Evolutionary conservation across 2,113 vertebrate species (phyloP).

Genomic region (Odontesthes bonariensis): DNA sequence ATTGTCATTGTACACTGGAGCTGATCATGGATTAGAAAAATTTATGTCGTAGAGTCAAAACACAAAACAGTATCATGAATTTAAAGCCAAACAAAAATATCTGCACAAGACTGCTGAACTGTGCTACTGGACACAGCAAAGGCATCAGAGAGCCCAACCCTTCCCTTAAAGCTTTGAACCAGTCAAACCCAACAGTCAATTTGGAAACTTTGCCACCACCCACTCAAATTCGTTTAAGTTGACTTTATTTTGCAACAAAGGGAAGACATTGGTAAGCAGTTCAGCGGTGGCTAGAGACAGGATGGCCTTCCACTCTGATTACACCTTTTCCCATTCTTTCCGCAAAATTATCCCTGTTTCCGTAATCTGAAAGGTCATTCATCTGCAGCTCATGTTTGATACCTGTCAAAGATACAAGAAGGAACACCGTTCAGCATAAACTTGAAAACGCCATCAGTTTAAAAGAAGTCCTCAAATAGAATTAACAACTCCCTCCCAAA

Average conservation of each 20-base stretch:
- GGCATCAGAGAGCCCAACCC: not conserved
- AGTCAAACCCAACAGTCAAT: not conserved
- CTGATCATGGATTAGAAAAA: no score
- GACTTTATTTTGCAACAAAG: not conserved
- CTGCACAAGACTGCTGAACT: not conserved
- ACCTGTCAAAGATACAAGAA: conserved; percentile 69
- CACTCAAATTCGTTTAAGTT: conserved; percentile 6
- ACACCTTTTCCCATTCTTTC: conserved; percentile 73
- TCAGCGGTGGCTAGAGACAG: not conserved
- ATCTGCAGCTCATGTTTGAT: conserved; percentile 85
- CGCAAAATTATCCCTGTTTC: conserved; percentile 65
- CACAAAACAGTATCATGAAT: no score
- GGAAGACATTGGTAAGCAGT: not conserved
- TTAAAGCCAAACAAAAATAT: no score
- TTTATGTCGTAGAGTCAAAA: no score
- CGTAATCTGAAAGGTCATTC: conserved; percentile 75
- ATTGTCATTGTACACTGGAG: not conserved
- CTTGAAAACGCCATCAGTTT: not conserved
- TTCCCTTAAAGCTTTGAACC: not conserved
- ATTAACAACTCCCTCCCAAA: not conserved
- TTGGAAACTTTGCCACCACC: not conserved
- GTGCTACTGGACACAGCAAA: not conserved
- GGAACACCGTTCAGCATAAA: not conserved
- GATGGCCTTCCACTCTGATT: conserved; percentile 18
- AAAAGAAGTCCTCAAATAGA: not conserved